A percentile compares a stretch with the other conserved stretches of the same genome.
These are phyloP conservation scores for Heterodera filipjevi DNA, from an alignment of 2,888 invertebrate species.

Conservation along the genomic window DNA sequence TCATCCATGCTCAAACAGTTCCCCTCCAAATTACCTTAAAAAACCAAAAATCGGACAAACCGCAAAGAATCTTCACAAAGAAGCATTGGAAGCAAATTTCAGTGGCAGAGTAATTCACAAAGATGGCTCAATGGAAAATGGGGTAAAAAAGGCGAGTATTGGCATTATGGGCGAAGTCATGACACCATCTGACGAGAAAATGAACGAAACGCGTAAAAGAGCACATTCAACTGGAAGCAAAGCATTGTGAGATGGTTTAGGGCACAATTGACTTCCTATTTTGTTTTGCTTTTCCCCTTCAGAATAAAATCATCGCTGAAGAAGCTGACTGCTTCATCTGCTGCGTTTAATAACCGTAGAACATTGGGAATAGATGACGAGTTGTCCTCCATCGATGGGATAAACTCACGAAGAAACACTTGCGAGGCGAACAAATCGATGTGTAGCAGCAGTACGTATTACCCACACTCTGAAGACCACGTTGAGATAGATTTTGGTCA, in stretches of 20 bases:
- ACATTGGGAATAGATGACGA: conserved; percentile 1
- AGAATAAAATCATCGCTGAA: conserved; percentile 34
- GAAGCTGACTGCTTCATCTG: conserved; percentile 18
- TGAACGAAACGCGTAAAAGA: conserved; percentile 37
- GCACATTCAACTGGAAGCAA: conserved; percentile 43
- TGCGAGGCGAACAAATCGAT: conserved; percentile 31
- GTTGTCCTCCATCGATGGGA: background rate
- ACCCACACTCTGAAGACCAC: conserved; percentile 39
- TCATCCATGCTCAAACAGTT: conserved; percentile 5
- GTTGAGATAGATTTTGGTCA: conserved; percentile 46
- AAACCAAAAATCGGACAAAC: background rate
- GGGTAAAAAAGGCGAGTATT: background rate
- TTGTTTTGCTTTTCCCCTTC: background rate
- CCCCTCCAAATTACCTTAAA: conserved; percentile 15
- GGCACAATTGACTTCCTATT: background rate
- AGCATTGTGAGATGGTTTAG: conserved; percentile 31
- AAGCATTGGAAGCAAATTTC: conserved; percentile 6
- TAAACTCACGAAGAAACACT: conserved; percentile 33
- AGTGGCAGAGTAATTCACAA: background rate
- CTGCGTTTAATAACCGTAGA: conserved; percentile 9
- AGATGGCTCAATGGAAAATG: background rate
- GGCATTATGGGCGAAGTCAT: background rate
- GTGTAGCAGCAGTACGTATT: background rate
- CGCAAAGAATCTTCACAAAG: background rate
- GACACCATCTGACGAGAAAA: conserved; percentile 2